Percentiles rank a stretch among this genome's conserved stretches.
These are phyloP conservation scores for Phaethornis superciliosus DNA, from an alignment of 2,113 vertebrate species.

Conservation along the genomic window DNA sequence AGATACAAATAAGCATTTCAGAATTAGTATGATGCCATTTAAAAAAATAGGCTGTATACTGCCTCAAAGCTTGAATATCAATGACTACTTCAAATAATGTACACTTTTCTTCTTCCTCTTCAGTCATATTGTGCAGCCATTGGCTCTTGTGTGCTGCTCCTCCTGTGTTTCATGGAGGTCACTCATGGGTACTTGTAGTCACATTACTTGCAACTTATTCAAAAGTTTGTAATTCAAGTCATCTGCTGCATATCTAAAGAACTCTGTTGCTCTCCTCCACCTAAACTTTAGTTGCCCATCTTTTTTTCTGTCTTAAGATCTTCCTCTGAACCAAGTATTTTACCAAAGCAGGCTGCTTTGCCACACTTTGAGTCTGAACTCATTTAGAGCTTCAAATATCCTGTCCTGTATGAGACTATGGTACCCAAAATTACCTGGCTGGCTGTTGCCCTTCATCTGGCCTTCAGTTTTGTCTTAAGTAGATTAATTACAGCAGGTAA, in stretches of 20 bases:
- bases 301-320: too few relatives aligned
- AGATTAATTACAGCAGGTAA: neutral
- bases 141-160: neutral
- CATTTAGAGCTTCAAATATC: neutral
- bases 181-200: neutral
- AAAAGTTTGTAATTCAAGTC: neutral
- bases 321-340: neutral
- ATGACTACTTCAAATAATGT: neutral
- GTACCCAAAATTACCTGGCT: neutral
- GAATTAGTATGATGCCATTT: neutral
- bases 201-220: too few relatives aligned
- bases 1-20: neutral
- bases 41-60: neutral
- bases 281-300: neutral
- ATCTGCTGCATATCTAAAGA: neutral
- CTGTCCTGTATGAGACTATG: fast-evolving
- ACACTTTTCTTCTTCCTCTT: neutral
- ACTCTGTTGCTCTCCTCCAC: neutral
- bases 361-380: neutral
- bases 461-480: neutral
- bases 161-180: neutral
- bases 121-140: neutral
- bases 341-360: neutral
- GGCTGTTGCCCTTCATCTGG: neutral
- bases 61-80: too few relatives aligned